These are phyloP conservation scores for Desoria tigrina DNA, from an alignment of 2,888 invertebrate species.

Conservation along the genomic window DNA sequence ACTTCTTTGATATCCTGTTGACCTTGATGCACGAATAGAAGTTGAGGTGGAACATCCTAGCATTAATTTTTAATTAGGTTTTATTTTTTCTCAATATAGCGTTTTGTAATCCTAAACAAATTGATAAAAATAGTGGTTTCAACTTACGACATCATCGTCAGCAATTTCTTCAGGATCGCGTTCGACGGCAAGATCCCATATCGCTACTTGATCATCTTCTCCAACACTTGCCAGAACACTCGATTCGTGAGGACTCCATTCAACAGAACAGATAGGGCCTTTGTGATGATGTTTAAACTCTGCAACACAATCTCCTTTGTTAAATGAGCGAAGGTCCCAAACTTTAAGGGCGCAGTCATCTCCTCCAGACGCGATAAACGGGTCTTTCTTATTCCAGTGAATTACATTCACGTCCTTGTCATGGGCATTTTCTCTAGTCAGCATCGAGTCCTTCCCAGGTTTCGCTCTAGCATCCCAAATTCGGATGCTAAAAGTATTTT, in stretches of 20 bases:
- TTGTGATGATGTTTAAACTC: conserved; percentile 92
- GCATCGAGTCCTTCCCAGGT: conserved; percentile 86
- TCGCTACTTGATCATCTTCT: conserved; percentile 90
- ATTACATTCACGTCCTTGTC: conserved; percentile 94
- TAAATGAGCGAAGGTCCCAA: conserved; percentile 87
- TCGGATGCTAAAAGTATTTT: conserved; percentile 71
- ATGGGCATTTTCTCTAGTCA: conserved; percentile 83
- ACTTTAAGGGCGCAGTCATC: conserved; percentile 93
- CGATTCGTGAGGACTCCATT: conserved; percentile 93
- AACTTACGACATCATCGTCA: conserved; percentile 60
- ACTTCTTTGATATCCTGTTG: conserved; percentile 97
- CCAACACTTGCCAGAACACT: conserved; percentile 92
- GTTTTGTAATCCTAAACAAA: conserved; percentile 42
- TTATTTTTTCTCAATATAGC: background rate
- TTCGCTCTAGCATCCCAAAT: conserved; percentile 93
- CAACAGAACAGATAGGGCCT: conserved; percentile 88
- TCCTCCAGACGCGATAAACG: conserved; percentile 89
- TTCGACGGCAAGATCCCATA: conserved; percentile 83
- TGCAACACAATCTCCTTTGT: conserved; percentile 71
- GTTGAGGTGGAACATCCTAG: conserved; percentile 85
- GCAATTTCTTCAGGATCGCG: conserved; percentile 55
- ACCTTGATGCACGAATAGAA: conserved; percentile 96
- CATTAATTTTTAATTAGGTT: conserved; percentile 53
- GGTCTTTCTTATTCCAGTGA: conserved; percentile 91
- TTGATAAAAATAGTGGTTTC: conserved; percentile 5